Evolutionary conservation across 2,888 invertebrate genomes (phyloP).

Genomic region (Enoplolaimus lenunculus): DNA sequence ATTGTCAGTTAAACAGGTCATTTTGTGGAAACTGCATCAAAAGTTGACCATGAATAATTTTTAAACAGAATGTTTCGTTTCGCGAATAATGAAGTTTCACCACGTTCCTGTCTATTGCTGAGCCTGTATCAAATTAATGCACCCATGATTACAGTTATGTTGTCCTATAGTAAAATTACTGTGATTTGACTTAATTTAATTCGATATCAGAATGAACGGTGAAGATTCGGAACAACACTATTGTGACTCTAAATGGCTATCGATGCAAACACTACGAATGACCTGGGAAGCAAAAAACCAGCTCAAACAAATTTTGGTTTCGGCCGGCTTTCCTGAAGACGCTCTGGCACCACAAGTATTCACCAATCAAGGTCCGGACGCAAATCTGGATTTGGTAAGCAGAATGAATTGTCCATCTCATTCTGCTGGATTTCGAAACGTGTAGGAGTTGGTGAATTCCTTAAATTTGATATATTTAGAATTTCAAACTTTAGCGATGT

Average conservation of each 20-base stretch:
- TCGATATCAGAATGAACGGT: conserved; percentile 33
- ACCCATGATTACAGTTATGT: too few species aligned
- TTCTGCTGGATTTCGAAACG: conserved; percentile 12
- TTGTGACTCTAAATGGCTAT: conserved; percentile 80
- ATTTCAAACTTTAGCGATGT: not conserved
- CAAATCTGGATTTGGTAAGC: conserved; percentile 57
- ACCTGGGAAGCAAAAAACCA: conserved; percentile 79
- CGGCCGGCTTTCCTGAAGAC: conserved; percentile 77
- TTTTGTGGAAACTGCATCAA: too few species aligned
- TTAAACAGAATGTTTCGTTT: too few species aligned
- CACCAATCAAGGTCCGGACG: conserved; percentile 54
- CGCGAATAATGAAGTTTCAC: too few species aligned
- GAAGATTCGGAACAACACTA: conserved; percentile 59
- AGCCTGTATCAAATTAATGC: too few species aligned
- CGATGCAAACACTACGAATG: conserved; percentile 70
- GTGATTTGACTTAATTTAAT: too few species aligned
- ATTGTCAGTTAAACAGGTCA: too few species aligned
- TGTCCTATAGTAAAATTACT: too few species aligned
- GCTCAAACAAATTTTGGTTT: conserved; percentile 54
- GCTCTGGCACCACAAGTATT: conserved; percentile 53
- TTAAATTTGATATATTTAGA: not conserved
- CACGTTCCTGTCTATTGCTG: too few species aligned
- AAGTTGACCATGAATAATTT: too few species aligned
- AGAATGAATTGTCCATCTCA: conserved; percentile 26
- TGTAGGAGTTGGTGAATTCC: not conserved